These are phyloP conservation scores for Formica exsecta DNA, from an alignment of 1,140 invertebrate genomes.

Conservation along the genomic window DNA sequence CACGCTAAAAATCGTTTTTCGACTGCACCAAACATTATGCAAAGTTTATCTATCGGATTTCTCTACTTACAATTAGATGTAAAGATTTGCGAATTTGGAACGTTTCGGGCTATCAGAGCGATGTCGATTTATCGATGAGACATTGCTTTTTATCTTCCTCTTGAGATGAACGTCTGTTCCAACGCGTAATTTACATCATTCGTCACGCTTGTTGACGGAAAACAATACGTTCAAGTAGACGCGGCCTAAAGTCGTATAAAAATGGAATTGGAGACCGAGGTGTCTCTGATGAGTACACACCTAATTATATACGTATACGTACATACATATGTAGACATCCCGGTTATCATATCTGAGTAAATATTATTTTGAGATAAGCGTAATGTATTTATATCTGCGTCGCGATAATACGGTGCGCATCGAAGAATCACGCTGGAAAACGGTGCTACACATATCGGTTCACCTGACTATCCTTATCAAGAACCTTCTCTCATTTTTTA, in stretches of 20 bases:
- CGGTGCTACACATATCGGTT: constrained; percentile 32
- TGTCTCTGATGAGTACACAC: constrained; percentile 16
- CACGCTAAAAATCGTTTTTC: background rate
- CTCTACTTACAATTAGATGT: background rate
- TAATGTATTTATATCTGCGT: background rate
- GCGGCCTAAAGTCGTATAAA: constrained; percentile 75
- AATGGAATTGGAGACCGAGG: background rate
- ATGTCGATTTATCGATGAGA: background rate
- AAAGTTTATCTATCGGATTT: constrained; percentile 15
- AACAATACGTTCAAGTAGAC: constrained; percentile 72
- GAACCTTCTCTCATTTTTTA: background rate
- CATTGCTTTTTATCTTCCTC: background rate
- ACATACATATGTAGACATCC: background rate
- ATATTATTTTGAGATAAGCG: constrained; percentile 29
- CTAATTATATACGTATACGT: constrained; percentile 46
- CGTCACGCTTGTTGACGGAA: constrained; percentile 33
- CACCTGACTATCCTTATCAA: constrained; percentile 6
- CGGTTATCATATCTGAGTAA: constrained; percentile 18
- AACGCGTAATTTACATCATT: constrained; percentile 27
- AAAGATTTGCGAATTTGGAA: background rate
- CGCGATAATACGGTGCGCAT: constrained; percentile 4
- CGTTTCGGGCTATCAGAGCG: background rate
- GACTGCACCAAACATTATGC: background rate
- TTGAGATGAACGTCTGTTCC: background rate
- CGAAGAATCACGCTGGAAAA: background rate